Conservation (phyloP, 1,140 invertebrate species). For the Drosophila equinoxialis region DNA sequence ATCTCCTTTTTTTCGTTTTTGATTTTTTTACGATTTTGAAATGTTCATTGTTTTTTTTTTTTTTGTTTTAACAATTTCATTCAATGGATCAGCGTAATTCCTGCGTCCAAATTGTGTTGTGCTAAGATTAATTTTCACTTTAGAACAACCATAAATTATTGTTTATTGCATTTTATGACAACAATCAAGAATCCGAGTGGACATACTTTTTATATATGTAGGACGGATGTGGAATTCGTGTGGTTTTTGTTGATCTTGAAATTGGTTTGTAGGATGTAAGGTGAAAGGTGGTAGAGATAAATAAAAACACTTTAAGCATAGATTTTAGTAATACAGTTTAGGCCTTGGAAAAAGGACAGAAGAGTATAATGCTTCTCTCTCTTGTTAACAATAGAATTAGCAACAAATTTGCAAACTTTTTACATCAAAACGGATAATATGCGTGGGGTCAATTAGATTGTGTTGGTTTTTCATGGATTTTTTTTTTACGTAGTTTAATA, state of each 20-base stretch:
- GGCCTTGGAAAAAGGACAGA: neutral
- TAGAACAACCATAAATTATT: constrained; percentile 75
- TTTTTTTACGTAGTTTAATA: constrained; percentile 45
- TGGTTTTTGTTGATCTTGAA: constrained; percentile 31
- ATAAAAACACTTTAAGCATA: neutral
- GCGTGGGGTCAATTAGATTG: constrained; percentile 20
- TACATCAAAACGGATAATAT: constrained; percentile 42
- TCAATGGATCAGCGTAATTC: constrained; percentile 54
- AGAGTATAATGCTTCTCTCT: constrained; percentile 24
- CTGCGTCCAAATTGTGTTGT: constrained; percentile 55
- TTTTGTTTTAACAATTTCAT: constrained; percentile 64
- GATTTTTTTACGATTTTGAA: constrained; percentile 43
- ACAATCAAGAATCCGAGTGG: constrained; percentile 61
- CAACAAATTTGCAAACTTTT: constrained; percentile 56
- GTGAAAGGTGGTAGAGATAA: neutral
- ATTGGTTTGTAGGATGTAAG: neutral
- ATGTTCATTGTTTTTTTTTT: constrained; percentile 32
- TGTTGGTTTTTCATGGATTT: constrained; percentile 23
- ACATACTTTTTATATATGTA: constrained; percentile 39
- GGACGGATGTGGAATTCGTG: constrained; percentile 73
- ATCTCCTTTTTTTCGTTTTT: constrained; percentile 37
- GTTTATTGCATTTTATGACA: constrained; percentile 68
- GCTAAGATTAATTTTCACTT: constrained; percentile 64
- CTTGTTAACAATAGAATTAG: constrained; percentile 64
- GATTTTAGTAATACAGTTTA: constrained; percentile 12